Evolutionary conservation across 2,113 vertebrate species (phyloP).

Genomic region (Lasiurus borealis): DNA sequence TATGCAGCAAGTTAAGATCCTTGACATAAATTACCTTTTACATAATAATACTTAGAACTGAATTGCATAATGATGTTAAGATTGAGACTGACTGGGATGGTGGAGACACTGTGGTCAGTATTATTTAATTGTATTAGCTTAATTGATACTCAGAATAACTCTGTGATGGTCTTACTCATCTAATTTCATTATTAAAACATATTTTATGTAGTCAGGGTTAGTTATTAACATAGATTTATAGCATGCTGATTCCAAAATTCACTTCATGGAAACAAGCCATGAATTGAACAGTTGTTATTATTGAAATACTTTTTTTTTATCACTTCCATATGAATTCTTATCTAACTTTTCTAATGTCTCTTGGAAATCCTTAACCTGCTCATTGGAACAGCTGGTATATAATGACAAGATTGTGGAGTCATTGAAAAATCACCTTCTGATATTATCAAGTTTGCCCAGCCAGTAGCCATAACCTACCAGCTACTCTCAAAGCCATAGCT

Average conservation of each 20-base stretch:
- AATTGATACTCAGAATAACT: conserved; percentile 54
- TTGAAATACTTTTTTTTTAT: neutral
- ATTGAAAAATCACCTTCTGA: neutral
- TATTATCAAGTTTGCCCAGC: neutral
- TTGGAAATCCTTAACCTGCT: neutral
- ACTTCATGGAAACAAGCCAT: neutral
- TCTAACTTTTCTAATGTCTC: neutral
- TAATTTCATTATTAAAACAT: conserved; percentile 63
- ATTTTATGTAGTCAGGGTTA: neutral
- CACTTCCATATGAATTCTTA: neutral
- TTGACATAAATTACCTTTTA: neutral
- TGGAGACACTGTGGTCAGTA: conserved; percentile 32
- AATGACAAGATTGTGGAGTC: neutral
- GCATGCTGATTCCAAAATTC: neutral
- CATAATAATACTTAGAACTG: neutral
- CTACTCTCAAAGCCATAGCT: neutral
- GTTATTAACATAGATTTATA: conserved; percentile 53
- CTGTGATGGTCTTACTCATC: conserved; percentile 40
- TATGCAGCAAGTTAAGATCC: neutral
- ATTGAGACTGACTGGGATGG: neutral
- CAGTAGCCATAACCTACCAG: neutral
- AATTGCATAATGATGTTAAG: conserved; percentile 16
- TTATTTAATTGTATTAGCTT: conserved; percentile 62
- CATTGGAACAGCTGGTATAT: neutral
- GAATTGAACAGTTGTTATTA: neutral